Base-by-base conservation (phyloP, 2,888 invertebrate genomes). In the Mesopsocus fuscifrons region DNA sequence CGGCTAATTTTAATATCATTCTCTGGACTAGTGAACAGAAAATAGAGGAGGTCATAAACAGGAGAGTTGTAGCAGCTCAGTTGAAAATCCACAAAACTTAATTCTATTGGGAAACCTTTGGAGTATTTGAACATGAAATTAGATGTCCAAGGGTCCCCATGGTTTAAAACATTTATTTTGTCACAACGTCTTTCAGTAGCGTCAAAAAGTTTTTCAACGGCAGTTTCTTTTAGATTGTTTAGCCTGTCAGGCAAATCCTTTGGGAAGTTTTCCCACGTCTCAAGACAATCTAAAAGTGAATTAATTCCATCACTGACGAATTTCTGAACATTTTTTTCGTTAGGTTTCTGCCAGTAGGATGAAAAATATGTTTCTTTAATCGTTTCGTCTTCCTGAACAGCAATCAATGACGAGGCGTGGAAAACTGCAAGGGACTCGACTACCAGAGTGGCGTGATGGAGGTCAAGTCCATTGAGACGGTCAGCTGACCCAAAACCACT, bases 21-120 rank as follows among this genome's bases (percentile, higher is more conserved):
- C 3, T 5, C 8, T 5, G 20, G 16, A 18, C 38, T 38, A 18
- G 38, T 20, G 21, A 38, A 38, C 13, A 38, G 15, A 38, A 38
- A 38, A 38, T 38, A 38, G 8, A 38, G 8, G 9, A 38, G 21
- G 11, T 38, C 38, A 9, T 6, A 17, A 18, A 38, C 38, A 5
- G 38, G 38, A 5, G 38, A 38, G 20, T 38, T 38, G 11, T 18
- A 38, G 4, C 17, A 13, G 4, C 4, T 5, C 4, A 18, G 4
- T 38, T 38, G 38, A 18, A 38, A 38, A 17, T 38, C 38, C 4
- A 38, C 38, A 18, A 38, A 38, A 18, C n/a, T 38, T 17, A 38
- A 38, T 18, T 5, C 21, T 5, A 38, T 20, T 17, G 38, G 38
- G 15, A 20, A n/a, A 5, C 11, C 20, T 26, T 26, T 26, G 3